Conservation (phyloP, 1,140 invertebrate species). For the Cardiocondyla obscurior region DNA sequence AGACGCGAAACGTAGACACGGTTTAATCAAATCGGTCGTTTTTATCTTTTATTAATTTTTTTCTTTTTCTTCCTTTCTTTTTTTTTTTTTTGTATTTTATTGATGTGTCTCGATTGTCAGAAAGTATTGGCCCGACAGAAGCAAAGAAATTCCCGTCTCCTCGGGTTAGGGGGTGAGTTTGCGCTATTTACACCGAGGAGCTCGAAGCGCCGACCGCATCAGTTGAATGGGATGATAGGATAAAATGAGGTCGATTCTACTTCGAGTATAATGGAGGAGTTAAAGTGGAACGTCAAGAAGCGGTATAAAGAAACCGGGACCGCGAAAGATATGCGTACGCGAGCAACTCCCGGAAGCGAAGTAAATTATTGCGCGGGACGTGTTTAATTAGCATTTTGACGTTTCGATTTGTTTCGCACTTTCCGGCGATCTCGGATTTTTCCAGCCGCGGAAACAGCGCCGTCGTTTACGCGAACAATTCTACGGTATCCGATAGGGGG, state of each 20-base stretch:
- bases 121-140: not conserved
- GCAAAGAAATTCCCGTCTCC: constrained; percentile 9
- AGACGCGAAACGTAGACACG: not conserved
- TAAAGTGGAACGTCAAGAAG: constrained; percentile 50
- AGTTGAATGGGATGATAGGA: constrained; percentile 41
- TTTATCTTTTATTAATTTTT: too few relatives aligned
- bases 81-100: too few relatives aligned
- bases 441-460: not conserved
- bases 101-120: constrained; percentile 22
- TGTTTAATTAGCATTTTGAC: constrained; percentile 27
- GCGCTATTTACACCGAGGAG: constrained; percentile 33
- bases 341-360: not conserved
- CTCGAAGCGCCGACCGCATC: constrained; percentile 18
- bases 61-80: too few relatives aligned
- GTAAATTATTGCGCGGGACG: not conserved
- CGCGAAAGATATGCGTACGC: too few relatives aligned
- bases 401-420: not conserved
- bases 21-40: constrained; percentile 23
- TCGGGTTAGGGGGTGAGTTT: not conserved
- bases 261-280: constrained; percentile 46
- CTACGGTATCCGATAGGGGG: not conserved
- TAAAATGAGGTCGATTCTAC: constrained; percentile 54
- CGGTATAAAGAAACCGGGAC: constrained; percentile 23
- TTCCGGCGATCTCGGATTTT: not conserved
- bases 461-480: not conserved